A percentile compares a stretch with the other conserved stretches of the same genome.
Conservation (phyloP, 2,797 vertebrate genomes). For the Neosalanx taihuensis region DNA sequence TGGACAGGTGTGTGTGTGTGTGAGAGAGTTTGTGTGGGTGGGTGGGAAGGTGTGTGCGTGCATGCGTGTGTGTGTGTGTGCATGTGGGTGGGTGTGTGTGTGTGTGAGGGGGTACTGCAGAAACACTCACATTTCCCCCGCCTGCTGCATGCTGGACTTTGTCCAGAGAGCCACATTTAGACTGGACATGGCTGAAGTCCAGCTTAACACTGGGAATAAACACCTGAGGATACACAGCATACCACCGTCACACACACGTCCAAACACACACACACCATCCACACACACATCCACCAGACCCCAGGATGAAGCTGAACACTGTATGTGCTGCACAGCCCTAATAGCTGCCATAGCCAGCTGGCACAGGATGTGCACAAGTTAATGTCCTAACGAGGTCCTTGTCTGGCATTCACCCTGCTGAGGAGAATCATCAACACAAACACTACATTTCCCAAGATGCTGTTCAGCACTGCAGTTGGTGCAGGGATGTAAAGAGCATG, state of each 20-base stretch:
- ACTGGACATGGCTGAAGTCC: constrained; percentile 87
- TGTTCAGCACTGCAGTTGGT: too few species aligned
- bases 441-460: too few species aligned
- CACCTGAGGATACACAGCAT: constrained; percentile 58
- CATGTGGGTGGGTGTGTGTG: not conserved
- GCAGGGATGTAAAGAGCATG: too few species aligned
- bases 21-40: not conserved
- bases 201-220: constrained; percentile 80
- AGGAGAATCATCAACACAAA: not conserved
- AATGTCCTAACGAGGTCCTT: not conserved
- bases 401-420: not conserved
- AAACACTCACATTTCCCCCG: constrained; percentile 89
- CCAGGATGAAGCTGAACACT: too few species aligned
- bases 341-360: too few species aligned
- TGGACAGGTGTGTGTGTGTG: not conserved
- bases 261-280: not conserved
- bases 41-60: not conserved
- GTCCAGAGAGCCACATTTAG: constrained; percentile 92
- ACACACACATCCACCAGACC: not conserved
- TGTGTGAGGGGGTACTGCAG: not conserved
- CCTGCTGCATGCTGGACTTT: constrained; percentile 86
- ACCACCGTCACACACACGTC: not conserved
- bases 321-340: too few species aligned
- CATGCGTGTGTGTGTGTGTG: not conserved
- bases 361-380: not conserved